Base-by-base conservation (phyloP, 2,113 vertebrate species). In the Hippocampus barbouri region DNA sequence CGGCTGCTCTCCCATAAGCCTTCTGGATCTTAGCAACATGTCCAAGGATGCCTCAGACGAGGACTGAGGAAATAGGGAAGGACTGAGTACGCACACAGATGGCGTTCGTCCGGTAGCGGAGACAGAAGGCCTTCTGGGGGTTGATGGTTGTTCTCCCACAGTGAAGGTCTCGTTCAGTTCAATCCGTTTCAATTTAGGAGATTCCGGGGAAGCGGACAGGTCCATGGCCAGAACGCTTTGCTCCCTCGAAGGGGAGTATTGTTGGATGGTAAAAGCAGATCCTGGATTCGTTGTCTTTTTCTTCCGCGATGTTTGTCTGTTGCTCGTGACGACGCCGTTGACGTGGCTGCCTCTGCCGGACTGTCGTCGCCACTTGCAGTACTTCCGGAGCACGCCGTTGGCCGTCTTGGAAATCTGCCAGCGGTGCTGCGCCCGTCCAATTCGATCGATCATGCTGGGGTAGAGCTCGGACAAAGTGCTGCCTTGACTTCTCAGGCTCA, bases 391-490 rank as follows among this genome's bases (percentile, higher is more conserved):
- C 69, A 93, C 89, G 0, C 82, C 83, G 40, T 65, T 76, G 0
- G 89, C 92, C 0, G 72, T 85, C 0, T 82, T 45, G 0, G 76
- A 84, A 43, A 89, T 68, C 0, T 81, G 69, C 64, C 87, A 85
- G 20, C 87, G 80, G 1, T 63, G 75, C 65, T 73, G 87, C 1
- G 85, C 89, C 21, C 67, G 43, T 2, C 61, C 78, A 1, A 93
- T 81, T 54, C 86, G 88, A 66, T 76, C 79, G 25, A 93, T 77
- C 88, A 90, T 91, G 77, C 74, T 74, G 25, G 92, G 89, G 81
- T 92, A 93, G 51, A 91, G 73, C 14, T 91, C 90, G 53, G 79
- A 60, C 12, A 90, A 71, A 12, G 80, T 86, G 53, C 71, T 83
- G 40, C 81, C 76, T 1, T 86, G 75, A 72, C 80, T 88, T 27